phyloP scores from a whole-genome alignment of 1,140 invertebrate genomes.

The Hermetia illucens region DNA sequence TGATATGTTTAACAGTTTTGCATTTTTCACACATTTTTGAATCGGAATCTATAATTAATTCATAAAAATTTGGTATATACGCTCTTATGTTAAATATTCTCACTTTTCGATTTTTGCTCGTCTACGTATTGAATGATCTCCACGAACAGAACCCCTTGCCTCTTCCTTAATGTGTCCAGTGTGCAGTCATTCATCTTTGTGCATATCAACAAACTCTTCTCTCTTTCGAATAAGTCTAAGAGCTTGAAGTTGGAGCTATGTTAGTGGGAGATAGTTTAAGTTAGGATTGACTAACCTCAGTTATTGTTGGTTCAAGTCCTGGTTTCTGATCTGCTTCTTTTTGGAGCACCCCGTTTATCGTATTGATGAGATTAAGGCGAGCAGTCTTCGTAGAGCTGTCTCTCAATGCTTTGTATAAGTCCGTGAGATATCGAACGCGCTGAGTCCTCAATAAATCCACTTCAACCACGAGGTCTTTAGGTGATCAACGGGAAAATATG shows the following conservation, averaged over 20 bases:
- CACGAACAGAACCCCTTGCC: conserved; percentile 22
- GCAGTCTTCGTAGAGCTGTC: background rate
- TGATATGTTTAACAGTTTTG: conserved; percentile 20
- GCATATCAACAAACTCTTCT: conserved; percentile 21
- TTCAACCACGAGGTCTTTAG: conserved; percentile 32
- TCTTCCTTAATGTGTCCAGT: conserved; percentile 21
- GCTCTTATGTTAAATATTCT: conserved; percentile 1
- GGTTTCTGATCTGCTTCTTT: conserved; percentile 16
- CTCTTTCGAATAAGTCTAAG: conserved; percentile 24
- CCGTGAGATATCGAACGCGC: conserved; percentile 37
- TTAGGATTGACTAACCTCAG: background rate
- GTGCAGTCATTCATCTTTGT: conserved; percentile 15
- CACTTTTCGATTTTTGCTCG: conserved; percentile 6
- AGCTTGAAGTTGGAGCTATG: conserved; percentile 9
- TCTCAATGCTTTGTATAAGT: conserved; percentile 33
- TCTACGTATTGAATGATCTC: conserved; percentile 23
- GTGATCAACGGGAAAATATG: no score
- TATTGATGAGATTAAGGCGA: conserved; percentile 1
- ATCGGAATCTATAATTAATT: conserved; percentile 4
- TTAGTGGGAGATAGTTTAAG: background rate
- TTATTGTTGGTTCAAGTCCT: conserved; percentile 11
- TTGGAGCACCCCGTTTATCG: conserved; percentile 8
- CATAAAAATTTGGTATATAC: background rate
- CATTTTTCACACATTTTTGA: conserved; percentile 25
- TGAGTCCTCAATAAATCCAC: conserved; percentile 44